phyloP scores from a whole-genome alignment of 2,113 vertebrate species.

The Neodon shergylaensis region DNA sequence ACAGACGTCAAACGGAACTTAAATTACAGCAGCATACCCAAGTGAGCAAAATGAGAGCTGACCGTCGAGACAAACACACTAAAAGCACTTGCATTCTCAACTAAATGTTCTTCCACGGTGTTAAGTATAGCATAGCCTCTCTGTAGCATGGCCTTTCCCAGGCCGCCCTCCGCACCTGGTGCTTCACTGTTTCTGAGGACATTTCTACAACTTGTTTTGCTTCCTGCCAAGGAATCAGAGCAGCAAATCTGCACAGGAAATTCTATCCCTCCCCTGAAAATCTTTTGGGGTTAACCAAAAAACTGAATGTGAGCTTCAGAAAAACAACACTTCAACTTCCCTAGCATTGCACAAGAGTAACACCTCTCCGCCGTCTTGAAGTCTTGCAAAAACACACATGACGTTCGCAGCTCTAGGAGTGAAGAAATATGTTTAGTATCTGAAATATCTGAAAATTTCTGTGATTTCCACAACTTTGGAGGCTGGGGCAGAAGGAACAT shows the following conservation, averaged over 20 bases:
- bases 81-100: not conserved
- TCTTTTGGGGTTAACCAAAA: conserved; percentile 31
- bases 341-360: not conserved
- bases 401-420: not conserved
- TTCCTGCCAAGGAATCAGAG: not conserved
- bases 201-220: not conserved
- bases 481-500: not conserved
- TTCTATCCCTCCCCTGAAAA: not conserved
- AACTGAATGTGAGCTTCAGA: not conserved
- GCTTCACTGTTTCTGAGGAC: not conserved
- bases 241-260: not conserved
- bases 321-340: conserved; percentile 8
- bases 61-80: not conserved
- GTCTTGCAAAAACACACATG: not conserved
- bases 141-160: not conserved
- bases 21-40: not conserved
- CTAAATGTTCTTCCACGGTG: not conserved
- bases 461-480: not conserved
- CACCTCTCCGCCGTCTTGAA: not conserved
- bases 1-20: not conserved
- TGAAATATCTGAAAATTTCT: not conserved
- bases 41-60: not conserved
- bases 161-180: not conserved
- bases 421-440: not conserved
- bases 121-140: not conserved